Evolutionary conservation across 2,888 invertebrate genomes (phyloP), one percentile per base, ranked within the genome.

Genomic region (Monochamus alternatus): DNA sequence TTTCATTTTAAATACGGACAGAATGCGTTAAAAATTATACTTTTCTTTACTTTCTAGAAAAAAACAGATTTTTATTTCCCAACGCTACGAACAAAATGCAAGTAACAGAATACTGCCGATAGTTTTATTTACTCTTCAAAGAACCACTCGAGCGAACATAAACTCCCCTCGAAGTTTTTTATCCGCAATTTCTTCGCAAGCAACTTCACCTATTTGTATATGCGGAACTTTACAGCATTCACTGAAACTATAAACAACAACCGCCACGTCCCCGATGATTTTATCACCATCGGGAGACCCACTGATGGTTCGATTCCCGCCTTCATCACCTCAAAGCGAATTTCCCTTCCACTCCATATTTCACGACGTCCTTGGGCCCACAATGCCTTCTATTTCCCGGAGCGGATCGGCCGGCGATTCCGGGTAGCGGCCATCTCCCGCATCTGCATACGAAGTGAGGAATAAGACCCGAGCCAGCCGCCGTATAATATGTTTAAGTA

Each of bases 261-360:
- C 55, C 7, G 12, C 55, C 38, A 52, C 66, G 12, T 66, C 38
- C 66, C 52, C 66, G 32, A 66, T 66, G 51, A 66, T 66, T 66
- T 66, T 59, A 68, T 59, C 68, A 58, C 59, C 68, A 68, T 38
- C 58, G 12, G 58, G 43, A 68, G 51, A 58, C 43, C 51, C 43
- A 22, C 31, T 59, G 44, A 30, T 44, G 68, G 68, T 74, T 68
- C 67, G 38, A 74, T 74, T 74, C 68, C 68, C 38, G 66, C 73
- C 66, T 66, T 73, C 66, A 73, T 60, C 73, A 68, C 73, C 73
- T 68, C 67, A 62, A 38, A 67, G 62, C 67, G 67, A 74, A 67
- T 74, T 74, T 62, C 68, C 63, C 73, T 60, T 51, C 73, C 73
- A 68, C 67, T 44, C 68, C 67, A 74, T 74, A 74, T 74, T 74